phyloP scores from a whole-genome alignment of 2,113 vertebrate genomes.

The Psilopsiagon aymara region DNA sequence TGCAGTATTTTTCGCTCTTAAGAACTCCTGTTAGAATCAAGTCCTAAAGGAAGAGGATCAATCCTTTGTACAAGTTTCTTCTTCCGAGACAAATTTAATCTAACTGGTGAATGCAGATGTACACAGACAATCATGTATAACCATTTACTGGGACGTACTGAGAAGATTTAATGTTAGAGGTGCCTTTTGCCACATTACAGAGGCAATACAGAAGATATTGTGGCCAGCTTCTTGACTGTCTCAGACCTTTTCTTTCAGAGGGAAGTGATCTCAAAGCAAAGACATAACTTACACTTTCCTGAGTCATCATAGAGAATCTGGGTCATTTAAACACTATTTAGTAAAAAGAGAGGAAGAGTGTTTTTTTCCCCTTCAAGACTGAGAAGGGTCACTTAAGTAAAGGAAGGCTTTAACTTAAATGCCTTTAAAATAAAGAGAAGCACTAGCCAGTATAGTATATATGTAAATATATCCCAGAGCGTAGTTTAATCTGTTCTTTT shows the following conservation, averaged over 20 bases:
- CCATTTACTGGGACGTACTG: not conserved
- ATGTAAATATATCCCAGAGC: not conserved
- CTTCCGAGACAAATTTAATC: not conserved
- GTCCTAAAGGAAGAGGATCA: not conserved
- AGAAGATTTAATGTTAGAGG: not conserved
- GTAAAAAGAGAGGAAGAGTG: not conserved
- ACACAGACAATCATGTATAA: not conserved
- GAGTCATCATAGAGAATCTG: not conserved
- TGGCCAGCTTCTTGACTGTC: not conserved
- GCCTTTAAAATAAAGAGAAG: not conserved
- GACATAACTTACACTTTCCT: not conserved
- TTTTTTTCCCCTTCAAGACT: not conserved
- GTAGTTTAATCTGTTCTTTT: not conserved
- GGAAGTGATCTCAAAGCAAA: not conserved
- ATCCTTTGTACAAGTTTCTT: not conserved
- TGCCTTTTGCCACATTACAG: not conserved
- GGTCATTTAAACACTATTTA: not conserved
- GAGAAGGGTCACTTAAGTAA: not conserved
- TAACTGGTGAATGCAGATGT: not conserved
- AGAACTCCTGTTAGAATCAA: not conserved
- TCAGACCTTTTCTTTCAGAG: not conserved
- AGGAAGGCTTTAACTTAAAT: not conserved
- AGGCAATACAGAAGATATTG: not conserved
- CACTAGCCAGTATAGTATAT: not conserved
- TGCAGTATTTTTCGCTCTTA: not conserved